Evolutionary conservation across 2,113 vertebrate genomes (phyloP).

Genomic region (Zosterops borbonicus): DNA sequence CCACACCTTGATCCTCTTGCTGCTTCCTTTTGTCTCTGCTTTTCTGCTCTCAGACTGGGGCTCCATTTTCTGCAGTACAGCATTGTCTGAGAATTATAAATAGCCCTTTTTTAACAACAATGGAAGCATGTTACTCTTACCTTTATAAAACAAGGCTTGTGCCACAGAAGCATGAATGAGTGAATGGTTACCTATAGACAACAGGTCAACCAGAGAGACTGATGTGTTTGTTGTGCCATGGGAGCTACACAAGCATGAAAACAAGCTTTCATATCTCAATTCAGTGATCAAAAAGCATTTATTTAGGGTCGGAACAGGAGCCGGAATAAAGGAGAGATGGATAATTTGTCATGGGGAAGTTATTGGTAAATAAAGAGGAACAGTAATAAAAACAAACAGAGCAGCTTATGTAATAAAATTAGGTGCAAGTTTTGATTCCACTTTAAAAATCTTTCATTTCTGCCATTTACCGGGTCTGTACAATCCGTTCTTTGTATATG

Average conservation of each 20-base stretch:
- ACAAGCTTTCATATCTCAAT: neutral
- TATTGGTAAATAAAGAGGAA: neutral
- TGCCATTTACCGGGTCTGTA: neutral
- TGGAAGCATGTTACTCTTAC: accelerated
- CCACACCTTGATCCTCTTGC: too few species aligned
- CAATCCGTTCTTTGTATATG: neutral
- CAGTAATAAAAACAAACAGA: neutral
- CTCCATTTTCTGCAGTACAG: accelerated
- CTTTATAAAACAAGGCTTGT: neutral
- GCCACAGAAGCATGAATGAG: neutral
- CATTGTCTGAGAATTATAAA: neutral
- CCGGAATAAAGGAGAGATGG: neutral
- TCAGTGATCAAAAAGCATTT: neutral
- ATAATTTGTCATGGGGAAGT: neutral
- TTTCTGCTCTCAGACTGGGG: neutral
- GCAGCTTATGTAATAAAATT: neutral
- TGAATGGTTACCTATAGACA: accelerated
- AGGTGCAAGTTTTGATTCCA: neutral
- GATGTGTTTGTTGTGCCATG: neutral
- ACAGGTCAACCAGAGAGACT: accelerated
- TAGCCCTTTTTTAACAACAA: accelerated
- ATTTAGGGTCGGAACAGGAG: neutral
- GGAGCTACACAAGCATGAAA: neutral
- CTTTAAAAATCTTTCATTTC: neutral
- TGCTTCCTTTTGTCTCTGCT: neutral